Base-by-base conservation (phyloP, 2,888 invertebrate genomes). In the Odontomyia ornata region DNA sequence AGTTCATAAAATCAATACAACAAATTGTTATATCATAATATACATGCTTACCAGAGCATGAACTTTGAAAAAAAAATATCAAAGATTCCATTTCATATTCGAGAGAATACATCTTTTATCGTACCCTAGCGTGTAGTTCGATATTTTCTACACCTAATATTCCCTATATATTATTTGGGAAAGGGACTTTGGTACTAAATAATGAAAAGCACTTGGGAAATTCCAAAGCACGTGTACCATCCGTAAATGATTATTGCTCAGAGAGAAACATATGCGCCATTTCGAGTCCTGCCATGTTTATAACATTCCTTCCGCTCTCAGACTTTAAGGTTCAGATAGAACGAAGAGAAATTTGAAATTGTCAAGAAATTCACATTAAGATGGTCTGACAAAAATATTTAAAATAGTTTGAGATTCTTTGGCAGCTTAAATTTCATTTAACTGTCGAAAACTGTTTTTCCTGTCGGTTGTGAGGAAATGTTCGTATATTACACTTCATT, bases 241-340 rank as follows among this genome's bases (percentile, higher is more conserved):
- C 73, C 76, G 75, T 65, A 79, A 77, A 77, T 77, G 77, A 77
- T 77, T 77, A 79, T 79, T 79, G 47, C 64, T 28, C 36, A 11
- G 77, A 76, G 77, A 78, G 57, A 76, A 79, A 79, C 80, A 80
- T 80, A 81, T 80, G 81, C 79, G 80, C 77, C 78, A 78, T 76
- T 65, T 47, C 80, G 80, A 79, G 78, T 78, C 65, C 75, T 23
- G 15, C 52, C 5, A n/a, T 15, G 15, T 15, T 52, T 52, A n/a
- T n/a, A n/a, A n/a, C n/a, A n/a, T n/a, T n/a, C n/a, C n/a, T n/a
- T n/a, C n/a, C n/a, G n/a, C n/a, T n/a, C n/a, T n/a, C n/a, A n/a
- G n/a, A n/a, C n/a, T n/a, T n/a, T n/a, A n/a, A n/a, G n/a, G n/a
- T n/a, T n/a, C n/a, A n/a, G n/a, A n/a, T n/a, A n/a, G n/a, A n/a